Evolutionary conservation across 2,888 invertebrate genomes (phyloP).

Genomic region (Pherbina coryleti): DNA sequence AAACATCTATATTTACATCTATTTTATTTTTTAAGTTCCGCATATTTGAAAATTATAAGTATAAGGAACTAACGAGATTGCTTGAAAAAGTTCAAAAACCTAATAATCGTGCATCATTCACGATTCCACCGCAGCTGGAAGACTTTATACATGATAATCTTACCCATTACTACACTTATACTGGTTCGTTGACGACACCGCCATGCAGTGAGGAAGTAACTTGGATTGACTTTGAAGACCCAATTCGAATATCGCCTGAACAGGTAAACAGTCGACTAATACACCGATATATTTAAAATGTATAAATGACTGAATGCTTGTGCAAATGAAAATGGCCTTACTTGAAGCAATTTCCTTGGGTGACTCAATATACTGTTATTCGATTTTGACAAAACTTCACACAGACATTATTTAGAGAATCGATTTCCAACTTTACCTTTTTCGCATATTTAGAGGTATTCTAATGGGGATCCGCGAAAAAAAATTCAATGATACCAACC

Average conservation of each 20-base stretch:
- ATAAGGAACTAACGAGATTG: conserved; percentile 73
- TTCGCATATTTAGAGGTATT: no score
- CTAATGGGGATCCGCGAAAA: no score
- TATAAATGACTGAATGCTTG: no score
- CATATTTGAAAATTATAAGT: conserved; percentile 69
- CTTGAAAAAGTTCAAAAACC: conserved; percentile 73
- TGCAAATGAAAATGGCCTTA: no score
- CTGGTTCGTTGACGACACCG: conserved; percentile 88
- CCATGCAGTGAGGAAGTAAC: conserved; percentile 87
- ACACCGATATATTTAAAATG: no score
- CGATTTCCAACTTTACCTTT: no score
- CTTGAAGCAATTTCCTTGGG: no score
- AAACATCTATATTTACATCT: no score
- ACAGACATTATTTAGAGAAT: no score
- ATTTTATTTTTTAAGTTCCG: conserved; percentile 48
- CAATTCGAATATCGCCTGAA: conserved; percentile 76
- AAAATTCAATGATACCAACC: no score
- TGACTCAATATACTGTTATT: no score
- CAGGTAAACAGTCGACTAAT: conserved; percentile 72
- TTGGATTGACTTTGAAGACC: conserved; percentile 86
- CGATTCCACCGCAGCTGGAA: conserved; percentile 71
- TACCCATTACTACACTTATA: conserved; percentile 83
- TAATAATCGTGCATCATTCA: conserved; percentile 71
- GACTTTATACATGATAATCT: conserved; percentile 73
- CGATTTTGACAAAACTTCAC: no score